Conservation (phyloP, 2,888 invertebrate genomes). For the Ypsolopha scabrella region DNA sequence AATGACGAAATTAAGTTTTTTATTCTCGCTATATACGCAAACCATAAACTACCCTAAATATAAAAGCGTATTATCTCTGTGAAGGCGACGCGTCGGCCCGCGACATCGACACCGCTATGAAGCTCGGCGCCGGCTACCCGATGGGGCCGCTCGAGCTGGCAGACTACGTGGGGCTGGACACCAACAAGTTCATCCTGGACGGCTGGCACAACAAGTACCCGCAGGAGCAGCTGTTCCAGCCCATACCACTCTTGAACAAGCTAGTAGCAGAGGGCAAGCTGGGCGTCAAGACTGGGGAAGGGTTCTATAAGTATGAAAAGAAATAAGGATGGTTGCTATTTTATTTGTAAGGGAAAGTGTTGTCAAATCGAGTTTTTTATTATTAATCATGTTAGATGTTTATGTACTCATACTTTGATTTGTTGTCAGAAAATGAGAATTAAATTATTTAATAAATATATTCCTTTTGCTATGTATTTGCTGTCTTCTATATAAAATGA, state of each 20-base stretch:
- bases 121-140: slow-evolving; percentile 88
- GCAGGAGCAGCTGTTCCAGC: slow-evolving; percentile 45
- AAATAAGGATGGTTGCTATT: slow-evolving; percentile 23
- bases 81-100: slow-evolving; percentile 76
- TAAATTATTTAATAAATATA: too few relatives aligned
- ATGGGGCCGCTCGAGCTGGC: slow-evolving; percentile 91
- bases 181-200: slow-evolving; percentile 78
- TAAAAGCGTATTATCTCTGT: neutral
- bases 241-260: slow-evolving; percentile 70
- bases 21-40: too few relatives aligned
- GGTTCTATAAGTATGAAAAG: slow-evolving; percentile 81
- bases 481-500: too few relatives aligned
- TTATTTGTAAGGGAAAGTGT: neutral
- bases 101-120: slow-evolving; percentile 92
- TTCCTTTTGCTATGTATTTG: too few relatives aligned
- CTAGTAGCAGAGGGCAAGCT: slow-evolving; percentile 83
- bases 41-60: too few relatives aligned
- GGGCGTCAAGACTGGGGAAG: slow-evolving; percentile 84
- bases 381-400: too few relatives aligned
- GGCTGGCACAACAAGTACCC: slow-evolving; percentile 78
- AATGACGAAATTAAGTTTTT: too few relatives aligned
- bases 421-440: too few relatives aligned
- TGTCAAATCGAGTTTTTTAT: too few relatives aligned
- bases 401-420: too few relatives aligned
- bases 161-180: slow-evolving; percentile 88